Base-by-base conservation (phyloP, 1,140 invertebrate species). In the Procambarus virginalis region DNA sequence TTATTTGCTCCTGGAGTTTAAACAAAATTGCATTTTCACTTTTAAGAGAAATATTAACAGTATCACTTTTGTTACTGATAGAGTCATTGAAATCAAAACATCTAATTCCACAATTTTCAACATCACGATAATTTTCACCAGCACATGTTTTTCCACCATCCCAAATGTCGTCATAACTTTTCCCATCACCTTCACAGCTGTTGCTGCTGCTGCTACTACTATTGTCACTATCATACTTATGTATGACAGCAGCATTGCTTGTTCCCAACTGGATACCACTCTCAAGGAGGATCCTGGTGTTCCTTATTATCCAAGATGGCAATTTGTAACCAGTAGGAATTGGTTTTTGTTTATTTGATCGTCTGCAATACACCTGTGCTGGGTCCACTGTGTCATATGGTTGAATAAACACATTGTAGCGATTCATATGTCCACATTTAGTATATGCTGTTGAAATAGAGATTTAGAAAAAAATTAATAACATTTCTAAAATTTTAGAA, bases 221-320 rank as follows among this genome's bases (percentile, higher is more conserved):
- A 9, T 20, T 4, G 17, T 64, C 60, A 64, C 14, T 20, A 20
- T 64, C 60, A 64, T 20, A 64, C 4, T 0, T 20, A 2, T 64
- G 20, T 2, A 64, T 17, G 4, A 64, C 12, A 12, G 12, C 60
- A 17, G 60, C 60, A 64, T 20, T 4, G 17, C 60, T 14, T 14
- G 12, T 20, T 4, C 60, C 60, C 12, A 64, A 49, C 64, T 51
- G 60, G 60, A 58, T 49, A 34, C 58, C 45, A 48, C 17, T 64
- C 17, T 83, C 81, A 60, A 83, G n/a, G 45, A 83, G 14, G 10
- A 45, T 60, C 45, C 8, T 83, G 45, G 81, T 83, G 34, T 83
- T 83, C 20, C 34, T 83, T 22, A 83, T 20, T 48, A 83, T 68
- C 81, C 81, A 83, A 9, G 22, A 12, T 46, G 81, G 81, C 2